Conservation (phyloP, 1,140 invertebrate species). For the roundworm (Caenorhabditis elegans) region WBcel235 BX284605.5:13350501-13351000, state of each 20-base stretch:
- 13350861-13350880: not conserved
- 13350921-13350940: not conserved
- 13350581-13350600: no score
- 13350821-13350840: no score
- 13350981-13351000: slow-evolving; percentile 11
- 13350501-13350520: slow-evolving; percentile 4
- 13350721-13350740: slow-evolving; percentile 20
- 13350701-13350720: slow-evolving; percentile 5
- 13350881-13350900: not conserved
- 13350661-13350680: slow-evolving; percentile 25
- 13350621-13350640: not conserved
- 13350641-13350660: not conserved
- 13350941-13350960: not conserved
- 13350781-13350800: slow-evolving; percentile 15
- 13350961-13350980: not conserved
- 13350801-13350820: not conserved
- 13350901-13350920: not conserved
- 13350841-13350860: not conserved
- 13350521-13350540: slow-evolving; percentile 5
- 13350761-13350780: not conserved
- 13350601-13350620: not conserved
- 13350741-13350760: not conserved
- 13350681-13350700: slow-evolving; percentile 21
- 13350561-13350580: not conserved
- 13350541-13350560: slow-evolving; percentile 17